phyloP scores from a whole-genome alignment of 2,797 vertebrate species.

The Chiropotes sagulatus region DNA sequence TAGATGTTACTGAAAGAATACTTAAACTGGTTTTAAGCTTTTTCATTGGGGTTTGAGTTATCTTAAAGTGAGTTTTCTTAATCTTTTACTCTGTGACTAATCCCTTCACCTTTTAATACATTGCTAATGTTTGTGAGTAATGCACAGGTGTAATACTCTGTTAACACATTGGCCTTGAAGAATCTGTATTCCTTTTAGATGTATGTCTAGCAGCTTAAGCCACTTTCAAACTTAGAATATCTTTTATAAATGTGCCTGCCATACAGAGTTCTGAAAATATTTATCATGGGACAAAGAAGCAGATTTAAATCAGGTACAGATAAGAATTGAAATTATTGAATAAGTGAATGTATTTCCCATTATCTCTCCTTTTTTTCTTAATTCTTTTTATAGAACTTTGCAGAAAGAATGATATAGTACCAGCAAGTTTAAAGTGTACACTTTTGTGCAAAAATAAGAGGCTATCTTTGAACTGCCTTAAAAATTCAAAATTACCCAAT shows the following conservation, averaged over 20 bases:
- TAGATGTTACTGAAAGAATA: neutral
- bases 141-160: neutral
- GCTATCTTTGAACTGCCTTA: constrained; percentile 18
- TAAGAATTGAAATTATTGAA: constrained; percentile 25
- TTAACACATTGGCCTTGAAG: neutral
- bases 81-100: constrained; percentile 3
- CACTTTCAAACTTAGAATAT: constrained; percentile 10
- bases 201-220: neutral
- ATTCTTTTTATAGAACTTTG: constrained; percentile 40
- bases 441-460: constrained; percentile 29
- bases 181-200: constrained; percentile 23
- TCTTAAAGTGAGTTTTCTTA: constrained; percentile 25
- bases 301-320: constrained; percentile 50
- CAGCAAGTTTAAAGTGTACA: neutral
- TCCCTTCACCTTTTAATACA: neutral
- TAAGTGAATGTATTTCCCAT: neutral
- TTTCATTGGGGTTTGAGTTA: constrained; percentile 15
- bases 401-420: neutral
- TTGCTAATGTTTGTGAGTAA: neutral
- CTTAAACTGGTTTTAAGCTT: constrained; percentile 27
- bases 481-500: constrained; percentile 32
- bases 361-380: constrained; percentile 3
- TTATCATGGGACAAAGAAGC: neutral
- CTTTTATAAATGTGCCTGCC: constrained; percentile 25
- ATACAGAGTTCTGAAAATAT: constrained; percentile 42